phyloP scores from a whole-genome alignment of 1,140 invertebrate genomes.

The Conus betulinus region DNA sequence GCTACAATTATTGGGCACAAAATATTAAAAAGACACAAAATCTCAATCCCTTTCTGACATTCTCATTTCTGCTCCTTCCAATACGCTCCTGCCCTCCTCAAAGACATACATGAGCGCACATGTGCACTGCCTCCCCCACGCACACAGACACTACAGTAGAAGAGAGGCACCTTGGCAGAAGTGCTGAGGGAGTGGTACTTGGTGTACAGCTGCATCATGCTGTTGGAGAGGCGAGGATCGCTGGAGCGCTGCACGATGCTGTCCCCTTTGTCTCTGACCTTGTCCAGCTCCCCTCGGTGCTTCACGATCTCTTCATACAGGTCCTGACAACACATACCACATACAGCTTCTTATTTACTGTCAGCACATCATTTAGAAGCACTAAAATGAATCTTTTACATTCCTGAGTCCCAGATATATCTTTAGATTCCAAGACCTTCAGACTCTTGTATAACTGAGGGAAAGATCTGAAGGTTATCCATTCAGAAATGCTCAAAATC shows the following conservation, averaged over 20 bases:
- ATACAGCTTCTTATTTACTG: background rate
- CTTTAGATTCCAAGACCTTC: too few relatives aligned
- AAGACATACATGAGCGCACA: background rate
- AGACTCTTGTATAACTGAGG: too few relatives aligned
- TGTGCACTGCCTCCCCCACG: background rate
- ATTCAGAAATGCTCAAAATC: too few relatives aligned
- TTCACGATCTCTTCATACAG: conserved; percentile 94
- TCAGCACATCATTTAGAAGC: background rate
- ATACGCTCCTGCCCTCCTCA: background rate
- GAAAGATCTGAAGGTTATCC: too few relatives aligned
- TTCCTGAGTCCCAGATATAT: too few relatives aligned
- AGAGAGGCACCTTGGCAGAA: conserved; percentile 84
- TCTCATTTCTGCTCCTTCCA: background rate
- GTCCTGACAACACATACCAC: conserved; percentile 70
- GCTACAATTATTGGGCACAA: too few relatives aligned
- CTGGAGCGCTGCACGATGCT: conserved; percentile 92
- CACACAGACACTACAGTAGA: background rate
- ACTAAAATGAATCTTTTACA: background rate
- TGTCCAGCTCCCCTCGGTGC: conserved; percentile 94
- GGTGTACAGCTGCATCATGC: conserved; percentile 93
- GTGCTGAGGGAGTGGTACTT: conserved; percentile 94
- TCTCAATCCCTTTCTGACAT: too few relatives aligned
- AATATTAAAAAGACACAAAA: too few relatives aligned
- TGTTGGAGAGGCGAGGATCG: conserved; percentile 94
- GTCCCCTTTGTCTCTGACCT: conserved; percentile 93